Evolutionary conservation across 2,888 invertebrate species (phyloP), one percentile per base, ranked within the genome.

Genomic region (Calliphora vomitoria): DNA sequence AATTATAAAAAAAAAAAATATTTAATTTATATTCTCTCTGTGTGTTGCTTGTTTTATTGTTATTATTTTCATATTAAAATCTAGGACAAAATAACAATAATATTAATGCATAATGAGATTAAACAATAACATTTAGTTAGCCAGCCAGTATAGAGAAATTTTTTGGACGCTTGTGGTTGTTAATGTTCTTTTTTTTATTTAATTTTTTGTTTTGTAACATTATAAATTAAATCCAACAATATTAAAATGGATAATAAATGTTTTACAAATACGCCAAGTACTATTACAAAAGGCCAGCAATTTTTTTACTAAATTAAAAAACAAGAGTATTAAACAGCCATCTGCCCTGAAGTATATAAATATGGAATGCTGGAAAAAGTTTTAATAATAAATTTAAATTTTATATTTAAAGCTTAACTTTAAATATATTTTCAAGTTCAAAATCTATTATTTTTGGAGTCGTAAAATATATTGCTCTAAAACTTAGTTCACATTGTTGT

Each of bases 101-200:
- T 18, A 58, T 25, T 31, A 41, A 66, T 41, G 41, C 20, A 66
- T 66, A 66, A 66, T 66, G 66, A 41, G 66, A 66, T 66, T 66
- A 44, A 66, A 66, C 66, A 44, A 66, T 66, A 66, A 66, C 38
- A 62, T 62, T 62, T 38, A 62, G 31, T 6, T 15, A 62, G 15
- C 8, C 13, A 31, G 13, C 11, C 4, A 6, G 15, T 44, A 44
- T 41, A 44, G 20, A 44, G 41, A 44, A 41, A 18, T 6, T 10
- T 66, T 5, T 66, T 18, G 62, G 31, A 15, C 4, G n/a, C n/a
- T n/a, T 31, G 13, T 62, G 25, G 31, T 62, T 38, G 62, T 38
- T 35, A 3, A 62, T 38, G 2, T 62, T n/a, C n/a, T n/a, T n/a
- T n/a, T n/a, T n/a, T n/a, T n/a, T n/a, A n/a, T n/a, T n/a, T n/a